Evolutionary conservation across 2,113 vertebrate genomes (phyloP).

Genomic region (Laticauda laticaudata): DNA sequence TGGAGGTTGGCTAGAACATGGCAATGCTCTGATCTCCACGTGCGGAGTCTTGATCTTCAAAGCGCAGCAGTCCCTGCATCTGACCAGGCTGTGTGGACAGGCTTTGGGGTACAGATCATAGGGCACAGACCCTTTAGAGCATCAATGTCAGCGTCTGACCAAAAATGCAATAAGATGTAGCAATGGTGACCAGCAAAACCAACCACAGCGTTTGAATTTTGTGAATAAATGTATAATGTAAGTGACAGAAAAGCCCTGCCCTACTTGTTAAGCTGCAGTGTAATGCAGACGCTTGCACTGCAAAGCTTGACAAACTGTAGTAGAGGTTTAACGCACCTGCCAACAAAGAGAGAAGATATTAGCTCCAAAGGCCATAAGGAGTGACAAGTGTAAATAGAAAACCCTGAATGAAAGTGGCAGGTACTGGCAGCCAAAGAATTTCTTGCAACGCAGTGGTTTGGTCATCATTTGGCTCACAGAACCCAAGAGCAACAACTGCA

Average conservation of each 20-base stretch:
- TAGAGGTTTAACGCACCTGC: slow-evolving; percentile 85
- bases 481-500: slow-evolving; percentile 57
- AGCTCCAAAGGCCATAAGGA: slow-evolving; percentile 78
- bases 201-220: slow-evolving; percentile 78
- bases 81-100: slow-evolving; percentile 85
- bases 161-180: slow-evolving; percentile 87
- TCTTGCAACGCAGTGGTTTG: slow-evolving; percentile 42
- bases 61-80: slow-evolving; percentile 85
- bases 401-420: slow-evolving; percentile 68
- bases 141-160: slow-evolving; percentile 88
- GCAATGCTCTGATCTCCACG: slow-evolving; percentile 89
- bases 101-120: slow-evolving; percentile 90
- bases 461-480: slow-evolving; percentile 72
- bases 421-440: slow-evolving; percentile 72
- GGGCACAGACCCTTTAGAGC: slow-evolving; percentile 89
- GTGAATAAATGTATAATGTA: slow-evolving; percentile 67
- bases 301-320: slow-evolving; percentile 87
- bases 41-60: slow-evolving; percentile 87
- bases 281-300: slow-evolving; percentile 85
- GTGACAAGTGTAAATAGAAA: slow-evolving; percentile 79
- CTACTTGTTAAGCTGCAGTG: slow-evolving; percentile 87
- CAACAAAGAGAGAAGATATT: slow-evolving; percentile 87
- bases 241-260: slow-evolving; percentile 83
- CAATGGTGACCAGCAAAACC: slow-evolving; percentile 82
- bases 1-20: slow-evolving; percentile 90